Base-by-base conservation (phyloP, 2,797 vertebrate genomes). In the Argentina silus region DNA sequence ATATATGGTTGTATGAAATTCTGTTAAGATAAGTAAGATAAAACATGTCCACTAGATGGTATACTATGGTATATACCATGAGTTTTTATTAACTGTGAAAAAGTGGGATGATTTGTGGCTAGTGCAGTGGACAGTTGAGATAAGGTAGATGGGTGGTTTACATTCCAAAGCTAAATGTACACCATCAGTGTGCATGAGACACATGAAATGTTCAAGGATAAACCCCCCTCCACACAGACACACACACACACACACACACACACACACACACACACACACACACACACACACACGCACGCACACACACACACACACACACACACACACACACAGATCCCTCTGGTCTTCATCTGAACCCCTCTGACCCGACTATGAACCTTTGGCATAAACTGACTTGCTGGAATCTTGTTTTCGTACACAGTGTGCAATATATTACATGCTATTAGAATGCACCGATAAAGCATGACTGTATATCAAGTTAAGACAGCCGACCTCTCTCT, bases 21-120 rank as follows among this genome's bases (percentile, higher is more conserved):
- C n/a, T n/a, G n/a, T n/a, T n/a, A n/a, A n/a, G n/a, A n/a, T n/a
- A n/a, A n/a, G n/a, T n/a, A n/a, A n/a, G n/a, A n/a, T n/a, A n/a
- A 44, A 6, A 48, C 27, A 1, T 3, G 36, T 76, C 67, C 69
- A 69, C 53, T 73, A 81, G 78, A 82, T 83, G 78, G 66, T 72
- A 83, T n/a, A n/a, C n/a, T n/a, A n/a, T n/a, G n/a, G n/a, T n/a
- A 63, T 70, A 4, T 80, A 71, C 64, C 10, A 3, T 7, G 42
- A 60, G 0, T 15, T 12, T 3, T 11, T 42, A 11, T 62, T 42
- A 42, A 36, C 1, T 62, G 23, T 64, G 44, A 64, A 64, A 17
- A n/a, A 7, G 15, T 36, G 44, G 42, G 62, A 6, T n/a, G 62
- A 64, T 64, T 45, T 64, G 62, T 44, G 62, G 3, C 27, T 63